Conservation (phyloP, 2,797 vertebrate genomes). For the Hydrolagus colliei region DNA sequence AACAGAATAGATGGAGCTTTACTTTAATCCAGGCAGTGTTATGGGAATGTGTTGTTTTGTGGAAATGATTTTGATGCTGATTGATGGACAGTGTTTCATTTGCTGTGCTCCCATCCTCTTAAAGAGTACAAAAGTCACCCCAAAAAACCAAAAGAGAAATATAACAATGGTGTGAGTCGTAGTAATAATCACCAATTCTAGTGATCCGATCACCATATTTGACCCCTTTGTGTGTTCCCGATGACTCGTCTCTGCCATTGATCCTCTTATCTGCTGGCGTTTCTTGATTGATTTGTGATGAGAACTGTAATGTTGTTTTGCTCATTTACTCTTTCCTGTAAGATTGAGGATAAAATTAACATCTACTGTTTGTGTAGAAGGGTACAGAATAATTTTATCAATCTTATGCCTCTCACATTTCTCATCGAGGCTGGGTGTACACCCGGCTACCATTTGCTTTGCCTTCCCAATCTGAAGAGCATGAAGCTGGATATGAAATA, state of each 20-base stretch:
- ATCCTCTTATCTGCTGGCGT: background rate
- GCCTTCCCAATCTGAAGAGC: conserved; percentile 19
- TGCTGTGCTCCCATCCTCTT: no score
- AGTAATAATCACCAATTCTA: no score
- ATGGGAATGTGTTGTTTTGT: no score
- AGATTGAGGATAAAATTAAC: background rate
- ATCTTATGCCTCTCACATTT: background rate
- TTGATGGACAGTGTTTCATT: no score
- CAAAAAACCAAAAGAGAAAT: no score
- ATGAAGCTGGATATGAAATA: conserved; percentile 16
- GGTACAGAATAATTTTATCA: conserved; percentile 21
- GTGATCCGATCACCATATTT: no score
- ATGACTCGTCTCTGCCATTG: background rate
- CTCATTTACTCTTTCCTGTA: background rate
- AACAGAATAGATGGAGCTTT: no score
- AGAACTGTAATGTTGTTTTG: background rate
- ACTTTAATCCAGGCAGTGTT: no score
- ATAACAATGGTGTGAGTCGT: no score
- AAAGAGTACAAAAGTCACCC: no score
- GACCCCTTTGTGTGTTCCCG: no score
- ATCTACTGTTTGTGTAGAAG: background rate
- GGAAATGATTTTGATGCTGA: no score
- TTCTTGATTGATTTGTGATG: background rate
- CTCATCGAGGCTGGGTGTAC: background rate
- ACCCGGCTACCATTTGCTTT: conserved; percentile 1